Evolutionary conservation across 2,888 invertebrate species (phyloP), one percentile per base, ranked within the genome.

Genomic region (Mactromeris polynyma): DNA sequence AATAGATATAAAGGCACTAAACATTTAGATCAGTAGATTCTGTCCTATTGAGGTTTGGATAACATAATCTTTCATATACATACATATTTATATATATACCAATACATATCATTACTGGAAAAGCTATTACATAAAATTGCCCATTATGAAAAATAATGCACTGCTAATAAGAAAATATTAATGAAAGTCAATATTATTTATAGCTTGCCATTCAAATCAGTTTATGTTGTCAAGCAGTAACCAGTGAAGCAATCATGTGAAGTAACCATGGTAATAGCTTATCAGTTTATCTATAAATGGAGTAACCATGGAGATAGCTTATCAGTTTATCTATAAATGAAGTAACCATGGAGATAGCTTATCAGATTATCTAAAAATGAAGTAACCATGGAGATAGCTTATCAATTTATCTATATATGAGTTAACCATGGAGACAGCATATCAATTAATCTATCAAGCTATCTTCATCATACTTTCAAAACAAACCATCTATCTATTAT

Each of bases 1-100:
- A 64, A 64, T 64, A 64, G 26, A 64, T 64, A 26, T 26, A 64
- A 64, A 64, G 58, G 58, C 58, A 64, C 58, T 64, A 64, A 51
- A 64, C 26, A 26, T 64, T 26, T 26, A 64, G 58, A 64, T 64
- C 58, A 64, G n/a, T 26, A 64, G n/a, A 64, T 46, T 46, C 58
- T 26, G 58, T 26, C 9, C n/a, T 64, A 26, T 64, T 64, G 58
- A 64, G 58, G 58, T 64, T 64, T 64, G 58, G 26, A n/a, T 64
- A 64, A 64, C n/a, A 46, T 46, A 46, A 46, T 46, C 46, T 3
- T 46, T 46, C 46, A 4, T 9, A 46, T 14, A 26, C 58, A 64
- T 64, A 64, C 6, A 64, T 9, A 7, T 64, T 7, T 64, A 64
- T 26, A 54, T 21, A 6, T 21, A 21, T 26, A 64, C n/a, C 58